phyloP scores from a whole-genome alignment of 2,888 invertebrate species.

The Pecten maximus region DNA sequence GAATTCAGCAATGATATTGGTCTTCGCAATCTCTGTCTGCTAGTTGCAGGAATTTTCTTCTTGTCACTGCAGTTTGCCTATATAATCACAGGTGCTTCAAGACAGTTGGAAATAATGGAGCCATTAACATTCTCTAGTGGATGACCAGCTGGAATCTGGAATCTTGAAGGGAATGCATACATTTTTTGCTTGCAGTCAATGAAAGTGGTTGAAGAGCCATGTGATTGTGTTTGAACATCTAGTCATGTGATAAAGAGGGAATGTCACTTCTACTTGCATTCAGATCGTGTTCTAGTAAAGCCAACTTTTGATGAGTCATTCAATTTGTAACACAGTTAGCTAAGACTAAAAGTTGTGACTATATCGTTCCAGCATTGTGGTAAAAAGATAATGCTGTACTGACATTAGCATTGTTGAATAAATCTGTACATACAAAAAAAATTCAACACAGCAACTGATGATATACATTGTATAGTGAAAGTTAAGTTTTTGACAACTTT shows the following conservation, averaged over 20 bases:
- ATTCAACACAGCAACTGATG: too few relatives aligned
- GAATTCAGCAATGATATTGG: constrained; percentile 67
- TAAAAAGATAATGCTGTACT: neutral
- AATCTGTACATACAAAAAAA: too few relatives aligned
- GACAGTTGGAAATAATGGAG: constrained; percentile 39
- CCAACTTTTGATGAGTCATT: too few relatives aligned
- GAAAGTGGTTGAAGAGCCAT: neutral
- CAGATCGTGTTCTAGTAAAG: too few relatives aligned
- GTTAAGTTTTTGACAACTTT: too few relatives aligned
- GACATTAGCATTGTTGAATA: too few relatives aligned
- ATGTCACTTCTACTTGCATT: too few relatives aligned
- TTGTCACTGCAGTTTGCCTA: constrained; percentile 66
- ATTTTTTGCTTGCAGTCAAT: neutral
- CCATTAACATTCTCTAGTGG: constrained; percentile 36
- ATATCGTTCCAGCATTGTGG: too few relatives aligned
- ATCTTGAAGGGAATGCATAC: neutral
- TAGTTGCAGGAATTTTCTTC: constrained; percentile 60
- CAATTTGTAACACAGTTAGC: too few relatives aligned
- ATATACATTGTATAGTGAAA: too few relatives aligned
- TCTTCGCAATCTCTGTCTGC: constrained; percentile 53
- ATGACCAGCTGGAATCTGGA: neutral
- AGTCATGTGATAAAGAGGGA: neutral
- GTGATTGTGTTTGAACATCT: neutral
- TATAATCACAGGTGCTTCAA: constrained; percentile 60
- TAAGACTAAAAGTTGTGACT: too few relatives aligned